These are phyloP conservation scores for Kuschelorhynchus macadamiae DNA, from an alignment of 2,888 invertebrate species.

Conservation along the genomic window DNA sequence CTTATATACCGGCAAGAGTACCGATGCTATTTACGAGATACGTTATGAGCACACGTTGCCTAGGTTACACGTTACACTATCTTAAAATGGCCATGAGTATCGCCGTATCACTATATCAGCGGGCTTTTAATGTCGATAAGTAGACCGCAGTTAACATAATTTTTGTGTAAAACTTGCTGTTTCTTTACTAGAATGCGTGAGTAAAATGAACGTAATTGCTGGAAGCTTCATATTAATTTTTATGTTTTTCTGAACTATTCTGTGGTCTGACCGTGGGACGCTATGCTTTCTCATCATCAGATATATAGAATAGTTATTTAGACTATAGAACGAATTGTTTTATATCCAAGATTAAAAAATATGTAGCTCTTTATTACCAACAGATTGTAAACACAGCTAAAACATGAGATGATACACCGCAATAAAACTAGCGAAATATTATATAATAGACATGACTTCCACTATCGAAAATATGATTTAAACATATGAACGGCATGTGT, in stretches of 20 bases:
- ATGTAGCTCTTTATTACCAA: too few species aligned
- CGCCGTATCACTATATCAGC: conserved; percentile 34
- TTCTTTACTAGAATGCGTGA: conserved; percentile 23
- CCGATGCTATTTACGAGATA: conserved; percentile 24
- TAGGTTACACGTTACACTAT: conserved; percentile 28
- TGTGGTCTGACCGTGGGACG: not conserved
- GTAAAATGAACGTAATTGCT: conserved; percentile 2
- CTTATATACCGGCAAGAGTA: conserved; percentile 28
- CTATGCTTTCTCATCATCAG: not conserved
- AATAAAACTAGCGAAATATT: too few species aligned
- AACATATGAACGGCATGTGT: too few species aligned
- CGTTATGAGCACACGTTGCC: conserved; percentile 24
- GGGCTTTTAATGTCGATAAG: conserved; percentile 37
- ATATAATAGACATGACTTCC: too few species aligned
- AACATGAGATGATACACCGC: too few species aligned
- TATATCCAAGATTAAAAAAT: too few species aligned
- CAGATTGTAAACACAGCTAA: not conserved
- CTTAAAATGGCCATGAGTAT: conserved; percentile 32
- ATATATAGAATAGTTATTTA: too few species aligned
- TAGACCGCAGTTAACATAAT: conserved; percentile 40
- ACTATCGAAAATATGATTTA: too few species aligned
- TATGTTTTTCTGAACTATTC: not conserved
- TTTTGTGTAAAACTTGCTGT: conserved; percentile 32
- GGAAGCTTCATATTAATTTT: not conserved
- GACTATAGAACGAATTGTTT: not conserved